A percentile compares a stretch with the other conserved stretches of the same genome.
Evolutionary conservation across 2,797 vertebrate species (phyloP).

Genomic region (Thalassophryne amazonica): DNA sequence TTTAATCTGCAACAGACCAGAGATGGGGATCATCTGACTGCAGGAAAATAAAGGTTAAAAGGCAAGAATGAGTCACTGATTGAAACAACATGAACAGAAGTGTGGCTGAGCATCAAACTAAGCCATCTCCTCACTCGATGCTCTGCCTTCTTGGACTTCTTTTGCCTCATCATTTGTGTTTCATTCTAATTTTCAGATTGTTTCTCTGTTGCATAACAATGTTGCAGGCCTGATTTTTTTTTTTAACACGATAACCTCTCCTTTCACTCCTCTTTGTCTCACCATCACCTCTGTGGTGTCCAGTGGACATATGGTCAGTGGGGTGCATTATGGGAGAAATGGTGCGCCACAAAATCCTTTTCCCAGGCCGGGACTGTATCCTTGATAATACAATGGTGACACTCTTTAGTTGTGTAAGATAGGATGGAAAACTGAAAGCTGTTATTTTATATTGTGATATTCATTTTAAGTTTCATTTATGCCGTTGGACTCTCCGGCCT

Average conservation of each 20-base stretch:
- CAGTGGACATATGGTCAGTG: constrained; percentile 94
- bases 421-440: too few species aligned
- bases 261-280: constrained; percentile 57
- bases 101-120: too few species aligned
- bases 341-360: constrained; percentile 92
- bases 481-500: too few species aligned
- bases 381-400: constrained; percentile 65
- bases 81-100: too few species aligned
- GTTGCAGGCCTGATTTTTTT: constrained; percentile 22
- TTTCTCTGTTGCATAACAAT: too few species aligned
- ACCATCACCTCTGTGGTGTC: constrained; percentile 79
- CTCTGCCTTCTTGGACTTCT: constrained; percentile 7
- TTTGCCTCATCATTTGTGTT: constrained; percentile 20
- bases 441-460: too few species aligned
- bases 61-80: too few species aligned
- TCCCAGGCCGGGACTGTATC: constrained; percentile 90
- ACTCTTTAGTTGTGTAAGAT: background rate
- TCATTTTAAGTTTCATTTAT: too few species aligned
- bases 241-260: constrained; percentile 55
- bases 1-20: too few species aligned
- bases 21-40: too few species aligned
- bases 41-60: too few species aligned
- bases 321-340: constrained; percentile 96
- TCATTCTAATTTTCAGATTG: constrained; percentile 27
- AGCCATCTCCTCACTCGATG: too few species aligned